Percentiles rank a stretch among this genome's conserved stretches.
Conservation (phyloP, 2,797 vertebrate genomes). For the Premnoplex brunnescens region DNA sequence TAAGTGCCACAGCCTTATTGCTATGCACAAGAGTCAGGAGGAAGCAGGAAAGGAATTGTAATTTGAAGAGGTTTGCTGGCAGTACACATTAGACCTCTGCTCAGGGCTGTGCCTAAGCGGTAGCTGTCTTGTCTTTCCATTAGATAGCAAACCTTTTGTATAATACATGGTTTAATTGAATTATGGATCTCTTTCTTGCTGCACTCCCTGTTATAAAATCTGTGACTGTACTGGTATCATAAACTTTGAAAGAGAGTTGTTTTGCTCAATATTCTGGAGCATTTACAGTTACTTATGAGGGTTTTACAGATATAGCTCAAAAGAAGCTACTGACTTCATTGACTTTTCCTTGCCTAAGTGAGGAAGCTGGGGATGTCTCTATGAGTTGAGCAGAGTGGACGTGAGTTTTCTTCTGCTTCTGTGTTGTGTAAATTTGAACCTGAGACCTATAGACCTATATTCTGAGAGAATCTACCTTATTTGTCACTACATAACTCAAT, state of each 20-base stretch:
- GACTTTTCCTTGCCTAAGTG: background rate
- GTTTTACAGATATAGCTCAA: background rate
- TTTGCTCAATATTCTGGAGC: background rate
- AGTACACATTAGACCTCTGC: background rate
- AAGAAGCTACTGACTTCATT: background rate
- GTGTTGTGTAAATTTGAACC: constrained; percentile 42
- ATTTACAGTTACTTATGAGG: background rate
- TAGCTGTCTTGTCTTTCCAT: background rate
- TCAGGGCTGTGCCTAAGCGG: background rate
- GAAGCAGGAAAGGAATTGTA: background rate
- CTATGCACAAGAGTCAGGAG: background rate
- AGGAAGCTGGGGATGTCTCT: background rate
- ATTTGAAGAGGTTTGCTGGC: background rate
- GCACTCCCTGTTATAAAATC: background rate
- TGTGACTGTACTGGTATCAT: background rate
- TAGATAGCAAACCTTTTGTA: background rate
- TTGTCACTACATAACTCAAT: constrained; percentile 53
- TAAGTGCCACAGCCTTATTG: rapidly evolving
- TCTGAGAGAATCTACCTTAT: constrained; percentile 40
- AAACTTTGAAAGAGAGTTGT: background rate
- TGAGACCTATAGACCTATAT: background rate
- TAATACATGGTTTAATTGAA: background rate
- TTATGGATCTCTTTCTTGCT: background rate
- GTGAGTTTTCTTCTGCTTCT: background rate
- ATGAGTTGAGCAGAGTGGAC: background rate